Conservation (phyloP, 2,113 vertebrate genomes). For the Hypocryptadius cinnamomeus region DNA sequence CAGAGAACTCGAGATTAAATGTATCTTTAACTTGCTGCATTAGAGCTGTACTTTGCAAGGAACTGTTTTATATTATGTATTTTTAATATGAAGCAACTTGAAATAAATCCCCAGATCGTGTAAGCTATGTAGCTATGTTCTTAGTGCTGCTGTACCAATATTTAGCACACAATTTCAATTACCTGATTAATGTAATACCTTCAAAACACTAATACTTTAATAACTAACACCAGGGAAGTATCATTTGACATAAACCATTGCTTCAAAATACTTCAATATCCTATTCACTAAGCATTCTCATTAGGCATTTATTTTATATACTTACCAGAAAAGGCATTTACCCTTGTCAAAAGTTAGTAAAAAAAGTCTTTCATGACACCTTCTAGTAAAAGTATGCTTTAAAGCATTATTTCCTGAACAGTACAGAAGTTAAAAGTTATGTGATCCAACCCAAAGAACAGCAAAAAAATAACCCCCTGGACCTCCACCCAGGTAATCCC, state of each 20-base stretch:
- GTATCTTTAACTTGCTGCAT: background rate
- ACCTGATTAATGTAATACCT: background rate
- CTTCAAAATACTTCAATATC: background rate
- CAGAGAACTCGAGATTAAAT: background rate
- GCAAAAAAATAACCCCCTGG: background rate
- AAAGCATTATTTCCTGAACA: slow-evolving; percentile 10
- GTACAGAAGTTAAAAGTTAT: background rate
- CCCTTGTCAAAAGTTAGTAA: background rate
- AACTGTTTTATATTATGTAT: background rate
- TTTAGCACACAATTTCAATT: background rate
- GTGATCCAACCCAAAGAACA: background rate
- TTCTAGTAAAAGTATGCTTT: background rate
- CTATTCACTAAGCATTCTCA: background rate
- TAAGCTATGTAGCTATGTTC: background rate
- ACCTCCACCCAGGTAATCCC: background rate
- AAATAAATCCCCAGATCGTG: background rate
- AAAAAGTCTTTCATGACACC: background rate
- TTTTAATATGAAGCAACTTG: background rate
- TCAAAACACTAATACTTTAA: background rate
- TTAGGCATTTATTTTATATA: background rate
- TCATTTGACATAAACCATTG: background rate
- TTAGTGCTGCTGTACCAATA: slow-evolving; percentile 9
- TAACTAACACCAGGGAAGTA: background rate
- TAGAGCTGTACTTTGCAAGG: background rate
- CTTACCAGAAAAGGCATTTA: slow-evolving; percentile 34